Base-by-base conservation (phyloP, 2,113 vertebrate genomes). In the Pao palembangensis region DNA sequence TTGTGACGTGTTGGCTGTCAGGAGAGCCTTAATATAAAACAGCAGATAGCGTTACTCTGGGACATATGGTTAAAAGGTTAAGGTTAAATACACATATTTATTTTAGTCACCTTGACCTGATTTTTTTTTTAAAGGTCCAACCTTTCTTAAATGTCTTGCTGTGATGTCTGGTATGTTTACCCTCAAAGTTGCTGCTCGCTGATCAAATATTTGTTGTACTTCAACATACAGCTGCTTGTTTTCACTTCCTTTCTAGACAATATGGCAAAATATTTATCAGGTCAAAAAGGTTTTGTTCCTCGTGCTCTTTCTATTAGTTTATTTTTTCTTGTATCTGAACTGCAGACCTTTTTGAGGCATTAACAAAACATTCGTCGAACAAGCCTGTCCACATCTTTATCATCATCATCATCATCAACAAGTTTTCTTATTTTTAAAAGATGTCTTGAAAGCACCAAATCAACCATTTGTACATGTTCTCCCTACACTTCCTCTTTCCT, bases 191-290 rank as follows among this genome's bases (percentile, higher is more conserved):
- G 8, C 34, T 38, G 34, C 34, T 38, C 11, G 8, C 10, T 12
- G 11, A 38, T 11, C 34, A 12, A 8, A 38, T 38, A 38, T 38
- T 31, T 18, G 54, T 63, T 10, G 58, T 64, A 51, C 56, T 65
- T 53, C 62, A 41, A 58, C 51, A 54, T 67, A 18, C 54, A 57
- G 44, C 52, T 61, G 75, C 50, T 69, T 51, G 42, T 59, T 46
- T 72, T 69, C 58, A 80, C 75, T 87, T 83, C 76, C 69, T 68
- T 63, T 73, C 73, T 65, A 48, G 58, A 48, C 42, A 44, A 15
- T 70, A 43, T 50, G 61, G 55, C 51, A 18, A 55, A 25, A 15
- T 54, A 50, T 56, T 64, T 31, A 8, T 54, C 8, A 2, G 12
- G 14, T 20, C n/a, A 56, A 38, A 51, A 38, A 48, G 16, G 5